phyloP scores from a whole-genome alignment of 2,113 vertebrate species.

The Nothobranchius kuhntae region DNA sequence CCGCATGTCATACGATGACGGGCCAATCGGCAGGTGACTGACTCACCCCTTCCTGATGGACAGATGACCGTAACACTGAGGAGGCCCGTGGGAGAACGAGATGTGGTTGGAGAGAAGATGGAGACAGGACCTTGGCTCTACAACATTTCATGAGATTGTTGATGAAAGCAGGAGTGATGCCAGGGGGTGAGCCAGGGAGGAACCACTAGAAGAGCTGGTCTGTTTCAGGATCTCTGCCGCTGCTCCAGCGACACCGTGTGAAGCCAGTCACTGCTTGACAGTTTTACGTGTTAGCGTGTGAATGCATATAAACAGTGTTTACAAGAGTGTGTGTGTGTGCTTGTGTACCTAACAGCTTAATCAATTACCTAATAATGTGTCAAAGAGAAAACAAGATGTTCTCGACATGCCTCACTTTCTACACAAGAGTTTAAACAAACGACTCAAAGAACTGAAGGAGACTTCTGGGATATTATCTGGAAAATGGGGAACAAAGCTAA shows the following conservation, averaged over 20 bases:
- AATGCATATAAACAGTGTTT: slow-evolving; percentile 10
- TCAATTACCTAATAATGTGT: slow-evolving; percentile 55
- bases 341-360: slow-evolving; percentile 56
- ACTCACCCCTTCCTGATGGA: slow-evolving; percentile 58
- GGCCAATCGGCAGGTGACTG: slow-evolving; percentile 65
- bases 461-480: slow-evolving; percentile 49
- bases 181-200: slow-evolving; percentile 14
- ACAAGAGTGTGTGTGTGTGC: background rate
- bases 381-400: slow-evolving; percentile 57
- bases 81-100: slow-evolving; percentile 16
- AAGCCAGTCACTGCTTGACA: slow-evolving; percentile 43
- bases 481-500: slow-evolving; percentile 60
- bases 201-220: slow-evolving; percentile 15
- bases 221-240: slow-evolving; percentile 59
- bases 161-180: slow-evolving; percentile 38
- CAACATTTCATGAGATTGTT: slow-evolving; percentile 35
- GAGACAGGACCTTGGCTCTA: slow-evolving; percentile 31
- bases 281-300: slow-evolving; percentile 18
- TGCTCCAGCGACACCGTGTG: slow-evolving; percentile 64
- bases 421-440: slow-evolving; percentile 56
- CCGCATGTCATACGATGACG: slow-evolving; percentile 73
- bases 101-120: slow-evolving; percentile 22
- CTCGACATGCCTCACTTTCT: slow-evolving; percentile 63
- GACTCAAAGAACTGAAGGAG: slow-evolving; percentile 53
- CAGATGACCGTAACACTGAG: slow-evolving; percentile 50